These are phyloP conservation scores for Poecilia wingei DNA, from an alignment of 2,797 vertebrate genomes.

Conservation along the genomic window DNA sequence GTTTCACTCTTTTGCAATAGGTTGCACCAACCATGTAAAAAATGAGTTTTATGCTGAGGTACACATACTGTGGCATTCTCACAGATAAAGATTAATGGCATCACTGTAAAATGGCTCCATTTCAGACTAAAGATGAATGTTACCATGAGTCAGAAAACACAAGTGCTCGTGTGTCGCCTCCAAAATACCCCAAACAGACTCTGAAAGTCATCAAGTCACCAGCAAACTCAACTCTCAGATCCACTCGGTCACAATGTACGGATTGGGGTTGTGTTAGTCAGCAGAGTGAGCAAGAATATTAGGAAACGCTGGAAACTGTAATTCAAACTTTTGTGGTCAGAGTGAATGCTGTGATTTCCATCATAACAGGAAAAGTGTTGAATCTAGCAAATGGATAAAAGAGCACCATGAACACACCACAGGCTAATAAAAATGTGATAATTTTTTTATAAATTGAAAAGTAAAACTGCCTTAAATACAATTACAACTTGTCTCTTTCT, in stretches of 20 bases:
- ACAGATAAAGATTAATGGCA: background rate
- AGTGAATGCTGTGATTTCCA: background rate
- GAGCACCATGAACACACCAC: background rate
- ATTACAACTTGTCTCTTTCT: background rate
- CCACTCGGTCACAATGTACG: background rate
- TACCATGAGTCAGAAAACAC: background rate
- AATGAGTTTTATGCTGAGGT: background rate
- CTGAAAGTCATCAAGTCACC: background rate
- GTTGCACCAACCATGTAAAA: background rate
- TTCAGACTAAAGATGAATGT: background rate
- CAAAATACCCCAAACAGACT: background rate
- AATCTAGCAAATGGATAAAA: background rate
- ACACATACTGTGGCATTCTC: background rate
- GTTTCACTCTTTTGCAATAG: background rate
- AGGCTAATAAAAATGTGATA: background rate
- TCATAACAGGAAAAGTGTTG: background rate
- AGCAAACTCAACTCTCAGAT: background rate
- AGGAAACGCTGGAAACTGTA: background rate
- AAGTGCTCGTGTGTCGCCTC: background rate
- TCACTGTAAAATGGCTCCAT: background rate
- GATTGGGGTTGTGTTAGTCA: background rate
- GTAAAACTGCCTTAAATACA: background rate
- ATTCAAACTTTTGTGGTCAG: background rate
- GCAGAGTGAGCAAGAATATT: background rate
- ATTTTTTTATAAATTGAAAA: background rate